These are phyloP conservation scores for Gambusia holbrooki DNA, from an alignment of 2,113 vertebrate species.

Conservation along the genomic window DNA sequence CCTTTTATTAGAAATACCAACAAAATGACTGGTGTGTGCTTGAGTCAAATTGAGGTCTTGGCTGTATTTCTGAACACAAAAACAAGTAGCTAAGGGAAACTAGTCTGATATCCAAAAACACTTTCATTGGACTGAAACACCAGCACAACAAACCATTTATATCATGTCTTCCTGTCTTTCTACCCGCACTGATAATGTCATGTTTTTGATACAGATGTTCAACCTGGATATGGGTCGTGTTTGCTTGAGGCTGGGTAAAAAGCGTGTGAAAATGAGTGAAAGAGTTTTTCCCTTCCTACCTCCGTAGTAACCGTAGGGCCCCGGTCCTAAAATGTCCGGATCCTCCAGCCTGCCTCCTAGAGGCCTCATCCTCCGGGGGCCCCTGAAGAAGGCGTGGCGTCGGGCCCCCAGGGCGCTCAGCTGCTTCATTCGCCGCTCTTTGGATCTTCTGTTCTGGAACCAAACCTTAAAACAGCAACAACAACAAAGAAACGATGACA, in stretches of 20 bases:
- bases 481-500: neutral
- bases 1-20: neutral
- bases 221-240: neutral
- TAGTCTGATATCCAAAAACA: neutral
- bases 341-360: conserved; percentile 94
- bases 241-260: neutral
- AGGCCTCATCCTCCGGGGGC: conserved; percentile 92
- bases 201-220: neutral
- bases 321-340: conserved; percentile 91
- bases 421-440: conserved; percentile 95
- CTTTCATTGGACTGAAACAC: neutral
- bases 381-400: conserved; percentile 93
- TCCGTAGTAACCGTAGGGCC: conserved; percentile 94
- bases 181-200: neutral
- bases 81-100: neutral
- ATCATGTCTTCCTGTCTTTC: too few relatives aligned
- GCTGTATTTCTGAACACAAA: neutral
- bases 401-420: conserved; percentile 91
- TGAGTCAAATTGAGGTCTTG: too few relatives aligned
- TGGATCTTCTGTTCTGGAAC: conserved; percentile 85
- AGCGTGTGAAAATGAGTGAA: neutral
- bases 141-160: neutral
- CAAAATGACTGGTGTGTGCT: neutral
- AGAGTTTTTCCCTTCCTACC: conserved; percentile 77
- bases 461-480: conserved; percentile 57